Base-by-base conservation (phyloP, 2,888 invertebrate species). In the Philopedon plagiatum region DNA sequence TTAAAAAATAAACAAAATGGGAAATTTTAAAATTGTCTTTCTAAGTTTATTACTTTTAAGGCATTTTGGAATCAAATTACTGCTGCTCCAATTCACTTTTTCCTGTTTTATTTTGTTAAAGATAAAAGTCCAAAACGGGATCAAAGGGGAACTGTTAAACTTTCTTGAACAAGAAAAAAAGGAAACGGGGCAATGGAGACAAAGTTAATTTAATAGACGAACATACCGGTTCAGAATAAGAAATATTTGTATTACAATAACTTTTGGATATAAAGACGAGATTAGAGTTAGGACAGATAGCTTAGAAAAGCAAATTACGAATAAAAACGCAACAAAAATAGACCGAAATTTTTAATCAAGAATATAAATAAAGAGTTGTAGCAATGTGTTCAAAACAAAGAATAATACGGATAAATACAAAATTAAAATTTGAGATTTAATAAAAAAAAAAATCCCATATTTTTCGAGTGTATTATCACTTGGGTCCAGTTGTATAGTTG, bases 121-220 rank as follows among this genome's bases (percentile, higher is more conserved):
- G 21, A 46, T 19, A 19, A 46, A 46, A 46, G 46, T 46, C 46
- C 46, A 21, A 46, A 19, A 46, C 46, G 11, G 46, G 46, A 46
- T 46, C 46, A 46, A 46, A 46, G 46, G 46, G 46, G 9, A 21
- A 19, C 46, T 7, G 46, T 21, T 46, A 46, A 46, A 46, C 46
- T 11, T 46, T 21, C 5, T 21, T 21, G 19, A 46, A 46, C 11
- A 46, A 46, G 7, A 41, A 21, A 46, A 46, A 11, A 46, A 46
- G 37, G 13, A 19, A 46, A 21, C 5, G 21, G 21, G 46, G 21
- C 11, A 46, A 21, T 21, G 9, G 21, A 46, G 11, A 46, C 19
- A 19, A 46, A 21, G 46, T 46, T 46, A 46, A 21, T 46, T 46
- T 46, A 18, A 46, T 21, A 46, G 11, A 46, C 7, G 1, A 9